Evolutionary conservation across 37 sponge, comb jelly and placozoan species (phyloP), one percentile per base, ranked within the genome.

Genomic region (Bolinopsis microptera): DNA sequence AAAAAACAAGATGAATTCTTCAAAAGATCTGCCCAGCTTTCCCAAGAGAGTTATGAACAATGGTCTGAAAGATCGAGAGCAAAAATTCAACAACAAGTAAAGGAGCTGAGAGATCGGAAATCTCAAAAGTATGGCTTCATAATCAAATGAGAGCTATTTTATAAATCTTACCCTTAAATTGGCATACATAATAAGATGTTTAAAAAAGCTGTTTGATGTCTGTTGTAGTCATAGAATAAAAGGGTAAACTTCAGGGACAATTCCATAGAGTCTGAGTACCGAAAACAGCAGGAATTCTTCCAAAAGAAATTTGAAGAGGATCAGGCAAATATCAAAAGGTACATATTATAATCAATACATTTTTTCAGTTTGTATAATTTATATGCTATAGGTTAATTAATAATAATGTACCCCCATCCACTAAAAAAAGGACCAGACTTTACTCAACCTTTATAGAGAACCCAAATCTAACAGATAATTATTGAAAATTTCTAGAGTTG

Each of bases 291-390:
- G 37, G 36, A 77, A 35, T 77, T 34, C 32, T 77, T 77, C 36
- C 80, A 77, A 35, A 77, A 77, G 37, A 77, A 77, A 36, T 77
- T 77, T 77, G 80, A 77, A 77, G 80, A 77, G 35, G 80, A 77
- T 18, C 27, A 77, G 36, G 80, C 80, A 34, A 2, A 13, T 3
- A 13, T 77, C 9, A 77, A 77, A 77, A 77, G 32, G 80, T n/a
- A n/a, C n/a, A n/a, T n/a, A n/a, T n/a, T n/a, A n/a, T n/a, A n/a
- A n/a, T n/a, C n/a, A n/a, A n/a, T n/a, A n/a, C n/a, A n/a, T n/a
- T n/a, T n/a, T n/a, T n/a, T n/a, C n/a, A n/a, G n/a, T n/a, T n/a
- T n/a, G n/a, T n/a, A n/a, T n/a, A n/a, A n/a, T n/a, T n/a, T n/a
- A n/a, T n/a, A n/a, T n/a, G n/a, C n/a, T n/a, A n/a, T n/a, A n/a